Conservation (phyloP, 1,140 invertebrate genomes). For the Bemisia tabaci region DNA sequence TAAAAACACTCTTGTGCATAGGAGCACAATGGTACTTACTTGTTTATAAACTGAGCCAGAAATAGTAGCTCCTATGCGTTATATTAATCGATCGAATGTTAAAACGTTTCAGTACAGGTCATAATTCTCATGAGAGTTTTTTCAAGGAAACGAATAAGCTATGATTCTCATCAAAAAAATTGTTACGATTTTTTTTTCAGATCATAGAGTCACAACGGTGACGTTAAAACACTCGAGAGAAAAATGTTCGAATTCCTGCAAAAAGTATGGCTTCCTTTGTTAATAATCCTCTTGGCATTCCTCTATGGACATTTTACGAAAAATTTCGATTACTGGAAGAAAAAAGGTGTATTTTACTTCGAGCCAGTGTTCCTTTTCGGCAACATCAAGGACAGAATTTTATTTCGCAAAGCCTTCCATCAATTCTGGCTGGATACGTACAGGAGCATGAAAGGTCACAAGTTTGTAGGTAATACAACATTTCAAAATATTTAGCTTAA, state of each 20-base stretch:
- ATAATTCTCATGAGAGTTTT: too few species aligned
- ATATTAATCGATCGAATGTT: too few species aligned
- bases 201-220: too few species aligned
- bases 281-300: not conserved
- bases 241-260: not conserved
- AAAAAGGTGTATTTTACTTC: conserved; percentile 13
- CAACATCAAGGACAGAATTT: conserved; percentile 30
- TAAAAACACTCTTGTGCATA: too few species aligned
- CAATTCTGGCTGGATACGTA: conserved; percentile 33
- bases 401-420: conserved; percentile 32
- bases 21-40: too few species aligned
- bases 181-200: too few species aligned
- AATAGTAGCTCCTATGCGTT: too few species aligned
- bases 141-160: too few species aligned
- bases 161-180: too few species aligned
- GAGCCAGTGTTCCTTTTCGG: conserved; percentile 30
- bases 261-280: not conserved
- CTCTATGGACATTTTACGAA: conserved; percentile 17
- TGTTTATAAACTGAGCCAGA: too few species aligned
- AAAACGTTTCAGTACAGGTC: too few species aligned
- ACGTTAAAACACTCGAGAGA: too few species aligned
- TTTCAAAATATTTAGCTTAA: not conserved
- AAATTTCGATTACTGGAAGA: conserved; percentile 16
- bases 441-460: conserved; percentile 33
- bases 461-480: conserved; percentile 31